Percentiles rank a stretch among this genome's conserved stretches.
Conservation (phyloP, 2,888 invertebrate species). For the Gasteruption jaculator region DNA sequence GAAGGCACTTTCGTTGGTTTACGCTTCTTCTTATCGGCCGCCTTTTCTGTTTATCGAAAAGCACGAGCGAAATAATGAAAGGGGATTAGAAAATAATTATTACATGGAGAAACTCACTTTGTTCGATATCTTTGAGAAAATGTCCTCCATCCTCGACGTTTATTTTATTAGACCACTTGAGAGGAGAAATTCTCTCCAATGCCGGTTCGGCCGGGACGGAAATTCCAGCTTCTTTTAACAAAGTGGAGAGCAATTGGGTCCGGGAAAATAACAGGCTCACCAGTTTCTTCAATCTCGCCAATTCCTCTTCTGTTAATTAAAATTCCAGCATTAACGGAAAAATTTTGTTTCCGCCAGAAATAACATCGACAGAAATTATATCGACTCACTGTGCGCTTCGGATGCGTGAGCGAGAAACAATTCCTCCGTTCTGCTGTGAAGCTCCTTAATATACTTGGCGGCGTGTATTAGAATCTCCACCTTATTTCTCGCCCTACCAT, state of each 20-base stretch:
- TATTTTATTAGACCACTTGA: constrained; percentile 49
- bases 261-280: constrained; percentile 43
- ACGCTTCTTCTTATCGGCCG: constrained; percentile 35
- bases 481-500: constrained; percentile 59
- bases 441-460: constrained; percentile 47
- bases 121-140: constrained; percentile 33
- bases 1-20: constrained; percentile 37
- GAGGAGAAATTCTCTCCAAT: constrained; percentile 46
- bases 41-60: too few relatives aligned
- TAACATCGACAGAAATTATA: neutral
- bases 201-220: constrained; percentile 47
- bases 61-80: too few relatives aligned
- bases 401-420: constrained; percentile 42
- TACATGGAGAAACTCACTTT: constrained; percentile 27
- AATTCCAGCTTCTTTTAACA: constrained; percentile 47
- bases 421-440: constrained; percentile 44
- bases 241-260: constrained; percentile 42
- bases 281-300: constrained; percentile 43
- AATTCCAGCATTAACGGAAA: neutral
- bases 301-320: constrained; percentile 41
- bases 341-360: neutral
- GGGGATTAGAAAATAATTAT: constrained; percentile 7
- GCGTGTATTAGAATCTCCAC: constrained; percentile 52
- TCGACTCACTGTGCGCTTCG: constrained; percentile 43
- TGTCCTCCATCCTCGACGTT: constrained; percentile 42